These are phyloP conservation scores for Esperia sulphurella DNA, from an alignment of 2,888 invertebrate species.

Conservation along the genomic window DNA sequence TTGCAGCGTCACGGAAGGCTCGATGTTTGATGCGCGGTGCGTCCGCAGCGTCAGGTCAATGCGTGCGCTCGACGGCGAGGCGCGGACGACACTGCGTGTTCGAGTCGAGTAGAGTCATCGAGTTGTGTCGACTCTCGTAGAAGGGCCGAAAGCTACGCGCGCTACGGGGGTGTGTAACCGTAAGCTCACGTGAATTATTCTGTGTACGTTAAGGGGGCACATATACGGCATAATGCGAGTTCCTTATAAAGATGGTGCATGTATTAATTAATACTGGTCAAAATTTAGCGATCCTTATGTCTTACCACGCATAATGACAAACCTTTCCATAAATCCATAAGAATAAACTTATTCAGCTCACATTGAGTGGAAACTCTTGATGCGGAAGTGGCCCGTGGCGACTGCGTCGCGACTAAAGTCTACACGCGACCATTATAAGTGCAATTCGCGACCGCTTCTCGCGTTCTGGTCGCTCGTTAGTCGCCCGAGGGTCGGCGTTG, in stretches of 20 bases:
- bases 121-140: constrained; percentile 25
- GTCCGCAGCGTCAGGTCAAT: constrained; percentile 18
- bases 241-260: no score
- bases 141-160: constrained; percentile 43
- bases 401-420: constrained; percentile 12
- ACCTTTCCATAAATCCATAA: no score
- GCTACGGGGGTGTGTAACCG: constrained; percentile 59
- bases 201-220: constrained; percentile 3
- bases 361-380: constrained; percentile 32
- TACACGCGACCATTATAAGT: constrained; percentile 51
- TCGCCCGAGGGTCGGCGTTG: constrained; percentile 37
- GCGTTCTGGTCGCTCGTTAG: constrained; percentile 30
- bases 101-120: constrained; percentile 13
- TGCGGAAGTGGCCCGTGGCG: constrained; percentile 21
- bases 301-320: no score
- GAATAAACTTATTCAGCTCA: no score
- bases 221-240: constrained; percentile 13
- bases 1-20: constrained; percentile 42
- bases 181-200: constrained; percentile 57
- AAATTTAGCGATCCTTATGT: no score
- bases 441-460: constrained; percentile 25
- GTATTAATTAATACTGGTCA: no score
- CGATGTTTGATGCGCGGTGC: constrained; percentile 28
- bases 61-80: constrained; percentile 45
- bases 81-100: constrained; percentile 49